phyloP scores from a whole-genome alignment of 2,888 invertebrate genomes.

The Spodoptera littoralis region DNA sequence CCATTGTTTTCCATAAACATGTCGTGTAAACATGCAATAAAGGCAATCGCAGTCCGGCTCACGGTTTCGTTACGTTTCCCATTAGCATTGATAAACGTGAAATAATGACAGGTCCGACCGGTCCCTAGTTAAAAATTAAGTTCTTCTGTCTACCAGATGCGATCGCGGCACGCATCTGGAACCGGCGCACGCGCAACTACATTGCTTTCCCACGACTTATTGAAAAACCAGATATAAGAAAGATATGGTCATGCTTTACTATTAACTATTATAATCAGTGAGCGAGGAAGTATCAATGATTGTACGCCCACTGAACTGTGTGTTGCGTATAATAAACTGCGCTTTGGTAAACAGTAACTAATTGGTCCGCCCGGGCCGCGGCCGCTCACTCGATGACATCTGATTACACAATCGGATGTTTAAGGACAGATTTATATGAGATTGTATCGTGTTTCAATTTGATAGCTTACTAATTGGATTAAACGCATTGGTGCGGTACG shows the following conservation, averaged over 20 bases:
- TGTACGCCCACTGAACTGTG: conserved; percentile 62
- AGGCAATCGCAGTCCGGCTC: conserved; percentile 53
- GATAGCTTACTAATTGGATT: conserved; percentile 58
- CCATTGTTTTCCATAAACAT: conserved; percentile 63
- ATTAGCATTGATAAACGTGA: conserved; percentile 70
- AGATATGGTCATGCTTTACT: conserved; percentile 65
- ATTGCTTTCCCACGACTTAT: conserved; percentile 82
- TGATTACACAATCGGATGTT: conserved; percentile 56
- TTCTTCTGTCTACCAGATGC: conserved; percentile 75
- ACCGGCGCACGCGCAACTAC: conserved; percentile 57
- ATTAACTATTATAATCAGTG: conserved; percentile 71
- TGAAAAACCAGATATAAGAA: conserved; percentile 71
- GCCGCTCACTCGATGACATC: conserved; percentile 43
- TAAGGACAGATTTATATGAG: conserved; percentile 59
- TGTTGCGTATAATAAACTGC: conserved; percentile 44
- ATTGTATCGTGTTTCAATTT: conserved; percentile 59
- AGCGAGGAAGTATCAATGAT: conserved; percentile 68
- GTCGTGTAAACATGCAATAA: conserved; percentile 71
- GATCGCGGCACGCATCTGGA: conserved; percentile 66
- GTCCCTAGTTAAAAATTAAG: conserved; percentile 75
- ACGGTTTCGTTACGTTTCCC: conserved; percentile 57
- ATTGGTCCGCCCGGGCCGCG: conserved; percentile 59
- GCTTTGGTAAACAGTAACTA: conserved; percentile 62
- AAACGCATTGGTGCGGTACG: conserved; percentile 31
- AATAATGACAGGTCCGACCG: conserved; percentile 72